These are phyloP conservation scores for Lanius ludovicianus DNA, from an alignment of 2,113 vertebrate genomes.

Conservation along the genomic window DNA sequence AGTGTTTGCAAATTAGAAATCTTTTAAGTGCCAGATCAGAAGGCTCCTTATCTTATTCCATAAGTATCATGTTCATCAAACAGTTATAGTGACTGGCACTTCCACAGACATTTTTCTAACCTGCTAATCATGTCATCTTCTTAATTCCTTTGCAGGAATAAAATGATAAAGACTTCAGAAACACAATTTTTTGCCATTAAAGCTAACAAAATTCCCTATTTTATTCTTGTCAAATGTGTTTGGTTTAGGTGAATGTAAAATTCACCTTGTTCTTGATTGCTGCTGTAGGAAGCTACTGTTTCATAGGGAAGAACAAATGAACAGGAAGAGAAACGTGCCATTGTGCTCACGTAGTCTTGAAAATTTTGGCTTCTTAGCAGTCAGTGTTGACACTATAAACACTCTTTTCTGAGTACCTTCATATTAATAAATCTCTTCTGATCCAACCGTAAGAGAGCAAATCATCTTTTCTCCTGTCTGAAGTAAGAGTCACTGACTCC, in stretches of 20 bases:
- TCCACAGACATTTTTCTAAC: neutral
- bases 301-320: neutral
- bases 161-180: neutral
- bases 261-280: neutral
- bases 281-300: neutral
- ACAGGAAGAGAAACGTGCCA: neutral
- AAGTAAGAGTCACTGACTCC: neutral
- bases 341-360: neutral
- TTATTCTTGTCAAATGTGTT: neutral
- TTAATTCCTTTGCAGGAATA: neutral
- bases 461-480: neutral
- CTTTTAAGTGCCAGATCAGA: conserved; percentile 13
- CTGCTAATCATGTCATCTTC: neutral
- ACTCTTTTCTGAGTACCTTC: neutral
- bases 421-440: neutral
- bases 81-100: neutral
- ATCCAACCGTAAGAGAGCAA: neutral
- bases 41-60: neutral
- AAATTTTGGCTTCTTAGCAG: neutral
- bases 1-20: neutral
- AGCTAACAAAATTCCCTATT: neutral
- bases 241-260: neutral
- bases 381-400: neutral
- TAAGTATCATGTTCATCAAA: neutral
- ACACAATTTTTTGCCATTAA: neutral